Percentiles rank a stretch among this genome's conserved stretches.
phyloP scores from a whole-genome alignment of 2,113 vertebrate genomes.

The Crotalus helleri region DNA sequence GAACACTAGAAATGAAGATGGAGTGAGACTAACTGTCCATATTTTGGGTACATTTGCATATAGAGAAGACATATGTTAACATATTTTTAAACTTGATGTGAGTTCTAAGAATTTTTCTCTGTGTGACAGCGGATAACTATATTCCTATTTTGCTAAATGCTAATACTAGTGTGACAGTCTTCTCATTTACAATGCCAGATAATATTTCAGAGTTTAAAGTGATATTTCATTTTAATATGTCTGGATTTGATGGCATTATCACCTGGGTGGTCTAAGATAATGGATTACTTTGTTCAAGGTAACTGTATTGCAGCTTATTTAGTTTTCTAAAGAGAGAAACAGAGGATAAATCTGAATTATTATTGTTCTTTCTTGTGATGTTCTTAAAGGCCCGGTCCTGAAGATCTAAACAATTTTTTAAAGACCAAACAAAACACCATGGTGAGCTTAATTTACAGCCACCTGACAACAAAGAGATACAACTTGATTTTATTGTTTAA shows the following conservation, averaged over 20 bases:
- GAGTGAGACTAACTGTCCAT: not conserved
- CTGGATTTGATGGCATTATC: not conserved
- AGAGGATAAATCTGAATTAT: not conserved
- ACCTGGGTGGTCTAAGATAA: not conserved
- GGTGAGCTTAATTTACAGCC: not conserved
- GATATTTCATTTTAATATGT: not conserved
- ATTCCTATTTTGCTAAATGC: not conserved
- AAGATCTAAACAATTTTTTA: not conserved
- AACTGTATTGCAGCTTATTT: not conserved
- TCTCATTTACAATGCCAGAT: not conserved
- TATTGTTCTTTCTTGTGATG: not conserved
- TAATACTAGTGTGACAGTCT: not conserved
- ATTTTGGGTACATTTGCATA: not conserved
- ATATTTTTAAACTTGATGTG: not conserved
- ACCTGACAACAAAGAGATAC: conserved; percentile 12
- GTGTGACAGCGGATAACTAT: not conserved
- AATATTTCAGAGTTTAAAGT: not conserved
- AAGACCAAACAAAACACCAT: not conserved
- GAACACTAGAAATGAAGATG: not conserved
- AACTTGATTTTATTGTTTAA: conserved; percentile 16
- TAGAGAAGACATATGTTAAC: not conserved
- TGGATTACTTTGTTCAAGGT: not conserved
- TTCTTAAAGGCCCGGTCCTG: not conserved
- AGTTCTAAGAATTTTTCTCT: not conserved
- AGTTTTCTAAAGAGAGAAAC: not conserved